Conservation (phyloP, 2,113 vertebrate species). For the rat (Rattus norvegicus) region GRCr8 NC_086021.1:48857501-48858000, state of each 20-base stretch:
- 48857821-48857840: neutral
- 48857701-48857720: neutral
- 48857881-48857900: neutral
- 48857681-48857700: neutral
- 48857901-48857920: neutral
- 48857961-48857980: neutral
- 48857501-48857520: neutral
- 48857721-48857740: neutral
- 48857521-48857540: neutral
- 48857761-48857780: neutral
- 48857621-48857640: neutral
- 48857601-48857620: neutral
- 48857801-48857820: neutral
- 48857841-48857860: neutral
- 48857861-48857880: neutral
- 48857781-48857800: neutral
- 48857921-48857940: neutral
- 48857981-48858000: neutral
- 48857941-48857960: neutral
- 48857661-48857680: neutral
- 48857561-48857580: neutral
- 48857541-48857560: neutral
- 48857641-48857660: neutral
- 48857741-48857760: neutral
- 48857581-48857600: conserved; percentile 11